Evolutionary conservation across 2,797 vertebrate genomes (phyloP), one percentile per base, ranked within the genome.

Genomic region (Lepilemur ruficaudatus): DNA sequence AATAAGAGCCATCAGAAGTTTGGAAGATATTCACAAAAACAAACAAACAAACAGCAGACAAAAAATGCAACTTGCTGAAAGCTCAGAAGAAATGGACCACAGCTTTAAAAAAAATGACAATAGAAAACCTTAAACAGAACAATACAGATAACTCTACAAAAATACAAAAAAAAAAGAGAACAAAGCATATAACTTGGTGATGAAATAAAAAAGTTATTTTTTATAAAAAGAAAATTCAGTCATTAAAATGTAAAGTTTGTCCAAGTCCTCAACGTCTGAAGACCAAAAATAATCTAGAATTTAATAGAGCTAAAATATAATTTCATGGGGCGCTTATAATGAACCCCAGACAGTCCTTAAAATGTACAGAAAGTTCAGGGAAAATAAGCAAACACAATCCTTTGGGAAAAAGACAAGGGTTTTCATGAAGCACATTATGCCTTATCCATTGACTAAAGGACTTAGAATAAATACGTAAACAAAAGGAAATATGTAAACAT

Each of bases 161-260:
- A 85, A 59, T 67, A 46, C 2, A 10, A 23, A 83, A 43, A 43
- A 89, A 82, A 50, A 9, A 55, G 9, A 46, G 41, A 91, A 84
- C 5, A 81, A 28, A 90, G 22, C 0, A 55, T 78, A 75, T 57
- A 78, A 93, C n/a, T 78, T 46, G 20, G 82, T 88, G n/a, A 91
- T 35, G 69, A 91, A 92, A 91, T 55, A 69, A 83, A 95, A 67
- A 75, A 59, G 38, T 32, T 9, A 0, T 4, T 28, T 35, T 11
- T 28, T 72, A 48, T 59, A 55, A 95, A 91, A 95, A 92, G 52
- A 73, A 94, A 88, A 91, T 1, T 18, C 17, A 84, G 46, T 57
- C 57, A 65, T 46, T 59, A 43, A 88, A 83, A 41, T 17, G 84
- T 59, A 35, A 89, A 69, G 4, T 87, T 89, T 93, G 22, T 30